A percentile compares a stretch with the other conserved stretches of the same genome.
Evolutionary conservation across 2,113 vertebrate genomes (phyloP).

Genomic region (Cinclus cinclus): DNA sequence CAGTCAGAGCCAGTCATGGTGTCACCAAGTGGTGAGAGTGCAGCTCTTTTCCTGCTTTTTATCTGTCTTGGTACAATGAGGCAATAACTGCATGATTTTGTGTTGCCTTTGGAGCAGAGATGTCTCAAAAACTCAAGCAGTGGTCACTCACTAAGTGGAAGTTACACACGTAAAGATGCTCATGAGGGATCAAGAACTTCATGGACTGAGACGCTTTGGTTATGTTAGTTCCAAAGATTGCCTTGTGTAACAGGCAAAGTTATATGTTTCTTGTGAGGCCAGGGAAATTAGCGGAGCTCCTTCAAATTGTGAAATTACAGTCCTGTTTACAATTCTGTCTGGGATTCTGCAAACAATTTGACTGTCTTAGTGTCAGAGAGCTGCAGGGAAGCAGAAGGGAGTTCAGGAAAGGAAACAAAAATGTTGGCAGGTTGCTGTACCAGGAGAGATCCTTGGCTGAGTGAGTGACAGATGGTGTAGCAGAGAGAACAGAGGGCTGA

Average conservation of each 20-base stretch:
- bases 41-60: not conserved
- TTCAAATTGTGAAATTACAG: not conserved
- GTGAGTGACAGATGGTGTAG: conserved; percentile 39
- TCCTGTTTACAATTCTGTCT: not conserved
- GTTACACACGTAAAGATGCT: not conserved
- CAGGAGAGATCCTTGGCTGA: conserved; percentile 25
- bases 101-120: not conserved
- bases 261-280: not conserved
- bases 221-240: not conserved
- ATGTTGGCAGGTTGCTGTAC: conserved; percentile 31
- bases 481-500: conserved; percentile 16
- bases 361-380: not conserved
- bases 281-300: not conserved
- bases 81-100: not conserved
- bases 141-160: not conserved
- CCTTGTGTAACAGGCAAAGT: not conserved
- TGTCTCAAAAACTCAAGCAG: not conserved
- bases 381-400: conserved; percentile 29
- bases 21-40: conserved; percentile 86
- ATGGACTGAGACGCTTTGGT: not conserved
- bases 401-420: conserved; percentile 30
- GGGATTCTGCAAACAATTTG: not conserved
- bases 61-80: not conserved
- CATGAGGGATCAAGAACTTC: not conserved
- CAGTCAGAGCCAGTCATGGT: conserved; percentile 86